These are phyloP conservation scores for Megaceryle alcyon DNA, from an alignment of 2,797 vertebrate genomes.

Conservation along the genomic window DNA sequence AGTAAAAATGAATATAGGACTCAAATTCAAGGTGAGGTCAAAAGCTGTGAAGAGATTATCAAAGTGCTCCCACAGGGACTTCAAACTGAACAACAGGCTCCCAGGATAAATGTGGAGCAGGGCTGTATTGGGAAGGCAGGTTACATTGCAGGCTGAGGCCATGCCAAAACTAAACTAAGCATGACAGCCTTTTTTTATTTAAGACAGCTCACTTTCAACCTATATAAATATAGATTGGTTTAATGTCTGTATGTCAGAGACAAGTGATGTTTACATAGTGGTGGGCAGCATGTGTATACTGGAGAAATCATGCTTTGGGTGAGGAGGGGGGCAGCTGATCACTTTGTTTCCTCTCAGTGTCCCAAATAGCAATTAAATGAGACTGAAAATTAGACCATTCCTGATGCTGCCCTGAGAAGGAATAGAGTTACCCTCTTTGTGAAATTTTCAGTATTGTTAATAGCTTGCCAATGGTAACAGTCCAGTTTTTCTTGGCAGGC, in stretches of 20 bases:
- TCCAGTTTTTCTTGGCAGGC: background rate
- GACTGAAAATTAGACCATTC: background rate
- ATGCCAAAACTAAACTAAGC: background rate
- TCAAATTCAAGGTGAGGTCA: background rate
- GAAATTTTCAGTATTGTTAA: background rate
- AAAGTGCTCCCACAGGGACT: background rate
- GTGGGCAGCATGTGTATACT: background rate
- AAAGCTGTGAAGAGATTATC: background rate
- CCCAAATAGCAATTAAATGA: background rate
- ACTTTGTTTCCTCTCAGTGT: background rate
- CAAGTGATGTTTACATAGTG: background rate
- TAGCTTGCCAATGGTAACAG: background rate
- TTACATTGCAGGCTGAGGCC: background rate
- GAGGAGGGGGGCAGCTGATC: background rate
- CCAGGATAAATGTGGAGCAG: accelerated
- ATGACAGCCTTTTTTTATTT: background rate
- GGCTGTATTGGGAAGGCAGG: background rate
- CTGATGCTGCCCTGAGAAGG: background rate
- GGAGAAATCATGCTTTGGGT: background rate
- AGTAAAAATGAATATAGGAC: background rate
- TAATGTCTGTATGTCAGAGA: background rate
- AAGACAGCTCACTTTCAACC: background rate
- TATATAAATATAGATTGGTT: background rate
- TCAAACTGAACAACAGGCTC: background rate
- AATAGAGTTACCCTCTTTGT: background rate